Percentiles rank a stretch among this genome's conserved stretches.
These are phyloP conservation scores for Takifugu bimaculatus DNA, from an alignment of 2,113 vertebrate genomes.

Conservation along the genomic window DNA sequence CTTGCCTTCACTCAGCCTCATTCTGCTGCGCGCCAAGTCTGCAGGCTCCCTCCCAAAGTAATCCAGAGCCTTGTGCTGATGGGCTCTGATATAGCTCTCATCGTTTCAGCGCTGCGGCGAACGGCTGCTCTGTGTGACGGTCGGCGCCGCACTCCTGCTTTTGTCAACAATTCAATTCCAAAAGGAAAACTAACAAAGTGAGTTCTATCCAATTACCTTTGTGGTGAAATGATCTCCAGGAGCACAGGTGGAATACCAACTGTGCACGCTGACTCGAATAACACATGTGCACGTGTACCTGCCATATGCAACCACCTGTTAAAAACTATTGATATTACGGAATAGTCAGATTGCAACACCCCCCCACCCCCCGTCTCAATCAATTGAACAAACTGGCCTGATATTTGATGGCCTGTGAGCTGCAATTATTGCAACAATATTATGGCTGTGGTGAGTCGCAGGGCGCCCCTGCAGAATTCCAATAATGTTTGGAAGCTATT, in stretches of 20 bases:
- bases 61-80: constrained; percentile 60
- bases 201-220: constrained; percentile 35
- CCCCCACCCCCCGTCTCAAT: constrained; percentile 60
- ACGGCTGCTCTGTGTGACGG: constrained; percentile 31
- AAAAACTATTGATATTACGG: constrained; percentile 20
- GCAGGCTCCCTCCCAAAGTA: constrained; percentile 62
- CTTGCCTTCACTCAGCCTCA: constrained; percentile 60
- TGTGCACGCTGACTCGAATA: neutral
- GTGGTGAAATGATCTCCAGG: constrained; percentile 17
- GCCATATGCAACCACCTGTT: neutral
- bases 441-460: constrained; percentile 65
- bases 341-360: constrained; percentile 49
- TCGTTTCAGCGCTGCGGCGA: constrained; percentile 30
- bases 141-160: constrained; percentile 53
- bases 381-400: constrained; percentile 74
- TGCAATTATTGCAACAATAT: constrained; percentile 78
- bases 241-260: constrained; percentile 30
- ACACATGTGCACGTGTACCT: constrained; percentile 27
- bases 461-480: constrained; percentile 66
- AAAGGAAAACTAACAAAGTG: constrained; percentile 23
- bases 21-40: constrained; percentile 60
- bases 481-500: constrained; percentile 69
- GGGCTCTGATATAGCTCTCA: constrained; percentile 60
- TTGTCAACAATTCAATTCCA: constrained; percentile 47
- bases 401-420: constrained; percentile 75